Evolutionary conservation across 1,140 invertebrate genomes (phyloP).

Genomic region (Drosophila melanica): DNA sequence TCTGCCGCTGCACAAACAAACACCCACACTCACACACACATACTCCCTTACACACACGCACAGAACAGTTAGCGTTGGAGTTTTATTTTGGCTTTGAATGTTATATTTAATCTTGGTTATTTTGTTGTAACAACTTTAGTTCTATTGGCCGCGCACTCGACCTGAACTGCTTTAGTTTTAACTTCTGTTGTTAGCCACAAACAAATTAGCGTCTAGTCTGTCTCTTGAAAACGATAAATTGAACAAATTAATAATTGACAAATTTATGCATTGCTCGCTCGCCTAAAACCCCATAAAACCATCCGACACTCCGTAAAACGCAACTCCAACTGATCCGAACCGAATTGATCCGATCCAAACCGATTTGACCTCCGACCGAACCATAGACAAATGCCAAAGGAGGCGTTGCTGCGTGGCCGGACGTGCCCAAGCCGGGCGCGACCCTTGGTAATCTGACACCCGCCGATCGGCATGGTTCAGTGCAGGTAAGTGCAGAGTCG

Average conservation of each 20-base stretch:
- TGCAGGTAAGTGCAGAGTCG: slow-evolving; percentile 90
- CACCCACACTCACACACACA: slow-evolving; percentile 4
- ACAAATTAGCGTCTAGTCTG: slow-evolving; percentile 55
- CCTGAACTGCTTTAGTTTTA: slow-evolving; percentile 55
- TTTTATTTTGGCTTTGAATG: slow-evolving; percentile 43
- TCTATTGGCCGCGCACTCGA: slow-evolving; percentile 36
- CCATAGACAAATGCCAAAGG: slow-evolving; percentile 84
- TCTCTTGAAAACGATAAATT: slow-evolving; percentile 44
- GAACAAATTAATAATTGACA: slow-evolving; percentile 74
- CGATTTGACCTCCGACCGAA: slow-evolving; percentile 4
- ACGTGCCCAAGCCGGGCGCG: slow-evolving; percentile 85
- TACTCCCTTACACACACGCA: slow-evolving; percentile 3
- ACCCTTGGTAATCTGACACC: slow-evolving; percentile 91
- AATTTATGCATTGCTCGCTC: slow-evolving; percentile 73
- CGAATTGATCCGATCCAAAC: slow-evolving; percentile 24
- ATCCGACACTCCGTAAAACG: slow-evolving; percentile 44
- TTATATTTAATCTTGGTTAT: slow-evolving; percentile 48
- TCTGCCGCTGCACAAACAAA: not conserved
- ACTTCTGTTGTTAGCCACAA: slow-evolving; percentile 45
- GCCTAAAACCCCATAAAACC: slow-evolving; percentile 47
- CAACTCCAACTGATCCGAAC: slow-evolving; percentile 39
- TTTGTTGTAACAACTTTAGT: slow-evolving; percentile 42
- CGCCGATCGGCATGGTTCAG: slow-evolving; percentile 96
- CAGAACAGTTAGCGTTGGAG: slow-evolving; percentile 8
- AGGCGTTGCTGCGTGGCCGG: slow-evolving; percentile 85